Conservation (phyloP, 2,888 invertebrate species). For the Napeogenes inachia region DNA sequence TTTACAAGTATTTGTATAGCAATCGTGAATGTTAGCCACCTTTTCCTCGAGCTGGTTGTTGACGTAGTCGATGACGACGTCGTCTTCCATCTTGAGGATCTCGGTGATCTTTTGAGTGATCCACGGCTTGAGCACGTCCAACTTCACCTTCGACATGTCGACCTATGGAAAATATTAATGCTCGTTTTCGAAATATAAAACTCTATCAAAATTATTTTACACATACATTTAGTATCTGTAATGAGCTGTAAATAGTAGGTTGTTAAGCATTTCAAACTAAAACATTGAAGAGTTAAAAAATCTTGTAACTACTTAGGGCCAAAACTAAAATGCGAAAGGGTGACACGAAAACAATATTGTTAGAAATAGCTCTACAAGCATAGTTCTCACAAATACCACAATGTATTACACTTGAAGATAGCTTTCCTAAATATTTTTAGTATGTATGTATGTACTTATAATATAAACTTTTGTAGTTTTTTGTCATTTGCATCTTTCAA, state of each 20-base stretch:
- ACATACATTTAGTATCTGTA: no score
- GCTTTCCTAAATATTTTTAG: no score
- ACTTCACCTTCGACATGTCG: conserved; percentile 98
- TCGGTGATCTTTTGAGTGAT: conserved; percentile 98
- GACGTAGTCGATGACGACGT: conserved; percentile 99
- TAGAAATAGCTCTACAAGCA: no score
- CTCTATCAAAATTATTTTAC: background rate
- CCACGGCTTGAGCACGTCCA: conserved; percentile 99
- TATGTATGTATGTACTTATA: background rate
- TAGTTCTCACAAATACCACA: no score
- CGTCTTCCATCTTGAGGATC: conserved; percentile 97
- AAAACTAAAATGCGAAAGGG: conserved; percentile 3
- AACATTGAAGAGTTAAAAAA: no score
- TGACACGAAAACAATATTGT: background rate
- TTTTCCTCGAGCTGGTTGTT: conserved; percentile 98
- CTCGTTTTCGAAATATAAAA: background rate
- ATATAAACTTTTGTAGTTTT: background rate
- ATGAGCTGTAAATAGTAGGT: background rate
- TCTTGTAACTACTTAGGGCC: background rate
- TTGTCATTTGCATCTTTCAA: background rate
- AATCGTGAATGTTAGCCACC: conserved; percentile 72
- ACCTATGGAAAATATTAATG: conserved; percentile 72
- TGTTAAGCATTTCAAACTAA: background rate
- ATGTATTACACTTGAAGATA: no score
- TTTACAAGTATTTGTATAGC: conserved; percentile 41